phyloP scores from a whole-genome alignment of 2,113 vertebrate species.

The Salvelinus sp. region DNA sequence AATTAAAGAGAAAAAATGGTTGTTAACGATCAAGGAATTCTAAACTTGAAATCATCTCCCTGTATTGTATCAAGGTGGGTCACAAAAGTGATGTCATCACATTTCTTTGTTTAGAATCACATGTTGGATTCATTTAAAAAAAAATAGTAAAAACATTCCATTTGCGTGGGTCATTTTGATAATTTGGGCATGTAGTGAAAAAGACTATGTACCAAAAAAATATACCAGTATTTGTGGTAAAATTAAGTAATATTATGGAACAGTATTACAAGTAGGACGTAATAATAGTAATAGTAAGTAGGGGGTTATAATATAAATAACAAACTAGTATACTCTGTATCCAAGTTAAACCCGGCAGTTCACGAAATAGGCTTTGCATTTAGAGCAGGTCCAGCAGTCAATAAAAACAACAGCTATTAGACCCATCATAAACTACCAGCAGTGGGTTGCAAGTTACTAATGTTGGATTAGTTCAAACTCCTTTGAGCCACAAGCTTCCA shows the following conservation, averaged over 20 bases:
- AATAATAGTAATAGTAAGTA: too few species aligned
- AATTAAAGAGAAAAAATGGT: background rate
- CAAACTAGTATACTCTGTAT: background rate
- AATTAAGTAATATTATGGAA: background rate
- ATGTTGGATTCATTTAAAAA: background rate
- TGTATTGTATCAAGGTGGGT: background rate
- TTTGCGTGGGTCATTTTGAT: too few species aligned
- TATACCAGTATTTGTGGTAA: background rate
- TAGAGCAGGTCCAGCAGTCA: too few species aligned
- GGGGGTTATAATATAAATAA: background rate
- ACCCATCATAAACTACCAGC: background rate
- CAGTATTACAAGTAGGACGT: background rate
- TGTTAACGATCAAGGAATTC: background rate
- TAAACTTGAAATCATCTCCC: too few species aligned
- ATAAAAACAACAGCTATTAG: background rate
- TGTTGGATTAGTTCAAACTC: too few species aligned
- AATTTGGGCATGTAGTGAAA: too few species aligned
- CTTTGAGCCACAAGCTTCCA: too few species aligned
- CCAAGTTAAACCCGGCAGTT: background rate
- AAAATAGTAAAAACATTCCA: too few species aligned
- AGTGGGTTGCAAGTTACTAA: background rate
- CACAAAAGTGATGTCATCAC: background rate
- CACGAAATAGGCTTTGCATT: too few species aligned
- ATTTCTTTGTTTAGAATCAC: background rate
- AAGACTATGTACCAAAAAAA: background rate